Conservation (phyloP, 2,888 invertebrate genomes). For the Galerucella nymphaeae region DNA sequence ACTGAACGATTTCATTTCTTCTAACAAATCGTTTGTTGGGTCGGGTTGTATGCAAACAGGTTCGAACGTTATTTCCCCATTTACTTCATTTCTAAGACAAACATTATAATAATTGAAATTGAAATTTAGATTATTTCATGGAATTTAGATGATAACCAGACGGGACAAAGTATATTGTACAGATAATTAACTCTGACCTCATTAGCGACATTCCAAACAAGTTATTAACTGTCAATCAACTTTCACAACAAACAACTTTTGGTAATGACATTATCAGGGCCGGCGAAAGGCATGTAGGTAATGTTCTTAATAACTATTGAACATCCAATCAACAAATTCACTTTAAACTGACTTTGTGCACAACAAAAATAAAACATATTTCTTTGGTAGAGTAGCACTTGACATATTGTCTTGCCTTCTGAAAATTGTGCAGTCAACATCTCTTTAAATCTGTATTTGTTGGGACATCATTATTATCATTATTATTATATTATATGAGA, state of each 20-base stretch:
- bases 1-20: constrained; percentile 69
- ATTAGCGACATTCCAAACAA: background rate
- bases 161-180: background rate
- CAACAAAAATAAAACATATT: too few relatives aligned
- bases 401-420: too few relatives aligned
- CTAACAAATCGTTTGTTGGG: constrained; percentile 67
- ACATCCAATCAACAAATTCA: too few relatives aligned
- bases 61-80: constrained; percentile 60
- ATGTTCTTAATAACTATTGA: too few relatives aligned
- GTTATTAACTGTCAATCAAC: constrained; percentile 1
- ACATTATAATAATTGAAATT: background rate
- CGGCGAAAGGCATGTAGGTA: background rate
- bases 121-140: too few relatives aligned
- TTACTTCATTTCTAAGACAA: constrained; percentile 54
- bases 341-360: too few relatives aligned
- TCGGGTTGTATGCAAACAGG: constrained; percentile 64
- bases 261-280: background rate
- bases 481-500: too few relatives aligned
- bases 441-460: too few relatives aligned
- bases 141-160: too few relatives aligned
- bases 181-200: background rate
- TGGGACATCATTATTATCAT: too few relatives aligned
- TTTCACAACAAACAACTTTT: background rate
- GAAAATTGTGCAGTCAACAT: too few relatives aligned
- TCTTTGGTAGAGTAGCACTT: too few relatives aligned